Conservation (phyloP, 2,888 invertebrate genomes). For the Chrysotoxum bicinctum region DNA sequence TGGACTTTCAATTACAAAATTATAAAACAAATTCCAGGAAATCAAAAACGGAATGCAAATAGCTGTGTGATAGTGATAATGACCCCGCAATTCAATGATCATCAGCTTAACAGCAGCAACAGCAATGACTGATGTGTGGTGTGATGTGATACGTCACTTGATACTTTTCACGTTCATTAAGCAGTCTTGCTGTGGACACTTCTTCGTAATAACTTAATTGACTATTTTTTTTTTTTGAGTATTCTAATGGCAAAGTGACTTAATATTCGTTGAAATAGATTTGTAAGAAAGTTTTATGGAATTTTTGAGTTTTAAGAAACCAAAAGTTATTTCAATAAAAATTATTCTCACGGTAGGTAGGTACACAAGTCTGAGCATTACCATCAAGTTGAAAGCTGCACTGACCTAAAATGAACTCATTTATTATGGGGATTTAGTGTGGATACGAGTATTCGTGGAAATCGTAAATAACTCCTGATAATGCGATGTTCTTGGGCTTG, state of each 20-base stretch:
- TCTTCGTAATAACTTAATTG: constrained; percentile 10
- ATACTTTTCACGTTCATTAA: constrained; percentile 17
- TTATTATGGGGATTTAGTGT: background rate
- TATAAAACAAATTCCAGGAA: constrained; percentile 44
- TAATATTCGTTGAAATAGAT: background rate
- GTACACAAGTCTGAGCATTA: background rate
- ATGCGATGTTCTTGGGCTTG: no score
- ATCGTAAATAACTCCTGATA: background rate
- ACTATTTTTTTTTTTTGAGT: background rate
- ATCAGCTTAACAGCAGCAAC: no score
- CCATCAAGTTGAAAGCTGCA: background rate
- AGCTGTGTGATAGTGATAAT: constrained; percentile 54
- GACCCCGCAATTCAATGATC: constrained; percentile 40
- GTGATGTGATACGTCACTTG: constrained; percentile 33
- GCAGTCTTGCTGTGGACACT: no score
- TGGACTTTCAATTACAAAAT: constrained; percentile 61
- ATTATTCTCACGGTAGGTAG: background rate
- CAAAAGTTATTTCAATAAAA: constrained; percentile 6
- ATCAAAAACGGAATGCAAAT: constrained; percentile 50
- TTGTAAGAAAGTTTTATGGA: constrained; percentile 1
- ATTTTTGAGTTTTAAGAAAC: background rate
- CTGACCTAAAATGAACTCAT: background rate
- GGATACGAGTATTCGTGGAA: background rate
- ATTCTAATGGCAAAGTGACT: background rate
- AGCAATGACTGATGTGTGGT: constrained; percentile 31